Evolutionary conservation across 2,888 invertebrate species (phyloP), one percentile per base, ranked within the genome.

Genomic region (Ennomos quercinarius): DNA sequence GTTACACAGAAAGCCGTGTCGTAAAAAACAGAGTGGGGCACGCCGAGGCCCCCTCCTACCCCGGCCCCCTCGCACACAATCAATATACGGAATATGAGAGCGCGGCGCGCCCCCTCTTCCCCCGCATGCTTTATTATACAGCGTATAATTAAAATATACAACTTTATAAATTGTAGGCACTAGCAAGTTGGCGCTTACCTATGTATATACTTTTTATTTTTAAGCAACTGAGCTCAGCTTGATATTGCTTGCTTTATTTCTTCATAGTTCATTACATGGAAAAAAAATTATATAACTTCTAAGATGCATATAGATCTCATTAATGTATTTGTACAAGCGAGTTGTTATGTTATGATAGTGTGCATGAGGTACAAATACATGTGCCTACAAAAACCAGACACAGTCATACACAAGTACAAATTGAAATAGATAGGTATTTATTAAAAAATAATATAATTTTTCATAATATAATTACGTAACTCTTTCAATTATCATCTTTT

Each of bases 21-120:
- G 93, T 93, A 93, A 93, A 93, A 93, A 89, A 92, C 91, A 91
- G 92, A 92, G 93, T 91, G 93, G 93, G 93, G 93, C 91, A 92
- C 91, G 93, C 91, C 88, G 89, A 91, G 86, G 91, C 92, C 91
- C 93, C 91, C 91, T 88, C 91, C 87, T 87, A 80, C 86, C 90
- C 89, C 89, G 86, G 87, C 90, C 90, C 91, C 92, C 91, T 90
- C 92, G 91, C 91, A 89, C 92, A 91, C 92, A 92, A 92, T 92
- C 92, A 92, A 92, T 92, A 92, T 92, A 92, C 92, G 91, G 92
- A 91, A 91, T 91, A 92, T 91, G 91, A 90, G 91, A 91, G 92
- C 91, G 91, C 89, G 89, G 89, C 90, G 90, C 92, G 89, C 88
- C 90, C 88, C 91, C 91, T 88, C 91, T 86, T 79, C 89, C 91